Evolutionary conservation across 2,888 invertebrate genomes (phyloP).

Genomic region (Cephus runcator): DNA sequence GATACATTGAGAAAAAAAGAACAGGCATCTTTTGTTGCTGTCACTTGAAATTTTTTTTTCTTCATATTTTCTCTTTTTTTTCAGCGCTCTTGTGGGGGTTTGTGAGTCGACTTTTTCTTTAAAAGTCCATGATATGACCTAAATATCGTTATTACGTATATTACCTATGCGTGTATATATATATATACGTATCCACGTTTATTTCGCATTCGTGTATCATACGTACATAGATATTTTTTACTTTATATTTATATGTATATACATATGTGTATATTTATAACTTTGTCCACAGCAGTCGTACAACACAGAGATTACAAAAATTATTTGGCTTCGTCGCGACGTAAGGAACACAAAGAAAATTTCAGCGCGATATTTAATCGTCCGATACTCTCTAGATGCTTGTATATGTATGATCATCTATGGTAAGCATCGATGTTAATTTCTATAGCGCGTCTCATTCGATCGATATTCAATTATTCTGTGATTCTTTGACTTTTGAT

Average conservation of each 20-base stretch:
- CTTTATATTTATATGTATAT: constrained; percentile 28
- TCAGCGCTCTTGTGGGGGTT: neutral
- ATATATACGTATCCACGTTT: constrained; percentile 1
- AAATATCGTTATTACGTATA: neutral
- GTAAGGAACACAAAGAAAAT: constrained; percentile 28
- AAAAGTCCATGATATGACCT: neutral
- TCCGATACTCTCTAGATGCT: neutral
- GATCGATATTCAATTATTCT: neutral
- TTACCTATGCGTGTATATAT: constrained; percentile 6
- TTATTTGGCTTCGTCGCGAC: constrained; percentile 35
- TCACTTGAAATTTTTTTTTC: neutral
- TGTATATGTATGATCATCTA: neutral
- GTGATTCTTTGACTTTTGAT: neutral
- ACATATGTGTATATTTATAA: constrained; percentile 37
- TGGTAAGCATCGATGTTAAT: neutral
- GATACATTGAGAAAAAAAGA: neutral
- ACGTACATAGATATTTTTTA: constrained; percentile 43
- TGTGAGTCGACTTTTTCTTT: neutral
- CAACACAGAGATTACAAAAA: constrained; percentile 39
- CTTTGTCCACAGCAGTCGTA: constrained; percentile 35
- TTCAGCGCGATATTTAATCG: neutral
- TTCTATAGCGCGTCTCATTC: neutral
- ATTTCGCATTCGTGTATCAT: neutral
- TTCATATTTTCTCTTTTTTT: neutral
- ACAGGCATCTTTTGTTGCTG: neutral